These are phyloP conservation scores for Resseliella maxima DNA, from an alignment of 2,888 invertebrate genomes.

Conservation along the genomic window DNA sequence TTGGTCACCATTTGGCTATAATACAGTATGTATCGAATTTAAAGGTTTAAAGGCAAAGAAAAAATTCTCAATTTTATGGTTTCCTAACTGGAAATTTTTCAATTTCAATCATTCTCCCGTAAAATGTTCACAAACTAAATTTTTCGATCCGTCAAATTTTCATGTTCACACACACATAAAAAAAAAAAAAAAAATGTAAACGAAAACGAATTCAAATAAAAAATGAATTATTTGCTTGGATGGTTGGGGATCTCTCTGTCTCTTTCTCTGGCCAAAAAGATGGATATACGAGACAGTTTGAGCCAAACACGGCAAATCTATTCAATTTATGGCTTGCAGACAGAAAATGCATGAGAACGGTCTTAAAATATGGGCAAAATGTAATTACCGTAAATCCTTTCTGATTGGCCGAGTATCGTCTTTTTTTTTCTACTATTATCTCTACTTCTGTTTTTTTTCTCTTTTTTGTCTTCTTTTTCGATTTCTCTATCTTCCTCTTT, in stretches of 20 bases:
- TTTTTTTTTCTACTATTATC: too few relatives aligned
- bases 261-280: background rate
- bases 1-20: constrained; percentile 39
- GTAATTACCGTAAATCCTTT: constrained; percentile 48
- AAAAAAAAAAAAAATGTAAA: background rate
- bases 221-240: constrained; percentile 40
- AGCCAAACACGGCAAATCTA: background rate
- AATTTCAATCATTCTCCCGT: background rate
- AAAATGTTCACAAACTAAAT: background rate
- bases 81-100: background rate
- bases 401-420: constrained; percentile 11
- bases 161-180: background rate
- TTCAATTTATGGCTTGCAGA: constrained; percentile 41
- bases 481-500: background rate
- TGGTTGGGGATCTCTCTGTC: background rate
- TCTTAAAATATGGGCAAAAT: constrained; percentile 34
- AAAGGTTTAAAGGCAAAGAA: background rate
- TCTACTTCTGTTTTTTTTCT: background rate
- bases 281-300: background rate
- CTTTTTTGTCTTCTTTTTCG: background rate
- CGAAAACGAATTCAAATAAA: background rate
- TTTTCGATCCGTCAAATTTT: background rate
- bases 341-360: constrained; percentile 32
- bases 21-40: background rate
- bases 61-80: constrained; percentile 1